These are phyloP conservation scores for Pararge aegeria DNA, from an alignment of 1,140 invertebrate species.

Conservation along the genomic window DNA sequence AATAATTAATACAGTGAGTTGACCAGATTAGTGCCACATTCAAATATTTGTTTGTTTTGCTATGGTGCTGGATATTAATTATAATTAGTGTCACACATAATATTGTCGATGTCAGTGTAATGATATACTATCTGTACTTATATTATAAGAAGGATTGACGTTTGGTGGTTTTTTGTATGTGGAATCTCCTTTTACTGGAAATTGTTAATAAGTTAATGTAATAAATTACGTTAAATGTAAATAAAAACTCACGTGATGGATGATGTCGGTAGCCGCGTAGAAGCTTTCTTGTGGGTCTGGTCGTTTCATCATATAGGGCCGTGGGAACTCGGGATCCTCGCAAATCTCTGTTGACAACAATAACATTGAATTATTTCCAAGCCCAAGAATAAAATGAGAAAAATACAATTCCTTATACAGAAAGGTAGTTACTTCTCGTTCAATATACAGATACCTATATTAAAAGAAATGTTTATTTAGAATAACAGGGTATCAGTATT, in stretches of 20 bases:
- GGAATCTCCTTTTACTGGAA: too few relatives aligned
- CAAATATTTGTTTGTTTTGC: background rate
- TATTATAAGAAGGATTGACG: too few relatives aligned
- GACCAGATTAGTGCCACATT: slow-evolving; percentile 4
- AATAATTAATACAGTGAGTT: slow-evolving; percentile 9
- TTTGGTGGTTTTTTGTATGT: too few relatives aligned
- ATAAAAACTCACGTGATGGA: slow-evolving; percentile 80
- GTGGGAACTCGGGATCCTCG: slow-evolving; percentile 65
- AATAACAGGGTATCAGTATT: background rate
- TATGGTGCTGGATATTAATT: background rate
- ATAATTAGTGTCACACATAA: background rate
- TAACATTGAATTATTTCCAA: slow-evolving; percentile 1
- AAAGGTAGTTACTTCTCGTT: background rate
- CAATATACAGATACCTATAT: background rate
- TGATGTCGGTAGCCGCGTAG: slow-evolving; percentile 86
- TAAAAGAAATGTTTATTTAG: background rate
- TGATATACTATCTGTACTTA: background rate
- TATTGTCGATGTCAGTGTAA: background rate
- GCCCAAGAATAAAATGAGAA: background rate
- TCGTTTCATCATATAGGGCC: slow-evolving; percentile 74
- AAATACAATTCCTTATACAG: background rate
- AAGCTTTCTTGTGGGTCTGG: slow-evolving; percentile 83
- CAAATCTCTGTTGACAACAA: slow-evolving; percentile 57
- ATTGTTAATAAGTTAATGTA: too few relatives aligned
- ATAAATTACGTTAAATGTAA: background rate